Evolutionary conservation across 2,888 invertebrate genomes (phyloP).

Genomic region (Hipparchia sbordonii): DNA sequence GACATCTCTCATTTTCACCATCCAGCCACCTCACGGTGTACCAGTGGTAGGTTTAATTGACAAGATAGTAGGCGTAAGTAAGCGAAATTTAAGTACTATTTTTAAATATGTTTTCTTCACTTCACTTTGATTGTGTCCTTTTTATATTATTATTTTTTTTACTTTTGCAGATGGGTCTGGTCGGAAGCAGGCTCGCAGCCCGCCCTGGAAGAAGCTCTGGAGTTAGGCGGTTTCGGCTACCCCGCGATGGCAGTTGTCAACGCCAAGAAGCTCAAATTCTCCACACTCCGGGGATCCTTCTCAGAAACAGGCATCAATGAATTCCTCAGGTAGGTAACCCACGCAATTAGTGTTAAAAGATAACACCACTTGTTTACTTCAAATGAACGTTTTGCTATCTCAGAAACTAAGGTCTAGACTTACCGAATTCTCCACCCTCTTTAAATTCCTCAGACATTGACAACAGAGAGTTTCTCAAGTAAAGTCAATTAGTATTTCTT

Average conservation of each 20-base stretch:
- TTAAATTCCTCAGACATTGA: too few species aligned
- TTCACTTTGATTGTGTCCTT: background rate
- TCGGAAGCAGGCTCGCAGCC: slow-evolving; percentile 94
- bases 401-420: background rate
- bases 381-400: background rate
- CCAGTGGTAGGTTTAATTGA: too few species aligned
- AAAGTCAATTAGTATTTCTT: too few species aligned
- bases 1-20: too few species aligned
- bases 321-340: slow-evolving; percentile 89
- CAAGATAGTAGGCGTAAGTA: too few species aligned
- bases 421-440: too few species aligned
- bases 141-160: background rate
- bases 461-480: too few species aligned
- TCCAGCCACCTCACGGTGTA: too few species aligned
- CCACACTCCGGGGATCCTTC: slow-evolving; percentile 96
- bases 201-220: slow-evolving; percentile 93
- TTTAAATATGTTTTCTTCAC: too few species aligned
- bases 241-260: slow-evolving; percentile 99
- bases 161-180: slow-evolving; percentile 93
- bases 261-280: slow-evolving; percentile 98
- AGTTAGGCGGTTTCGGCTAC: slow-evolving; percentile 99
- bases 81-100: too few species aligned
- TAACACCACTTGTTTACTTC: background rate
- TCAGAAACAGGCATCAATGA: slow-evolving; percentile 97
- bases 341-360: background rate